Evolutionary conservation across 1,140 invertebrate species (phyloP).

Genomic region (Penaeus chinensis): DNA sequence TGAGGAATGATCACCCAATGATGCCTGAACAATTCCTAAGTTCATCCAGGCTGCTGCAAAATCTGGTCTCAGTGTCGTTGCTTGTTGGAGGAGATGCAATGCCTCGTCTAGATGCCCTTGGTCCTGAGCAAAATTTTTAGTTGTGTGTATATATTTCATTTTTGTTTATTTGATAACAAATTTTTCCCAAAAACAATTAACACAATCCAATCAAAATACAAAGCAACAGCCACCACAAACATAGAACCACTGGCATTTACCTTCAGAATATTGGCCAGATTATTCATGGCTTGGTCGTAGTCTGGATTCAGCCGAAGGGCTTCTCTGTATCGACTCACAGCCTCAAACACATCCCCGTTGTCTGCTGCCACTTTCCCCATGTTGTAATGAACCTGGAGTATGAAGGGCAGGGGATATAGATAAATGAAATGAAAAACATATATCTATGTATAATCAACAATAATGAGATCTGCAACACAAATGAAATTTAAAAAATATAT

Average conservation of each 20-base stretch:
- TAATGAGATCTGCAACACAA: too few relatives aligned
- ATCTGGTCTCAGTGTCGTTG: conserved; percentile 78
- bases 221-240: too few relatives aligned
- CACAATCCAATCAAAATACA: too few relatives aligned
- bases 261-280: conserved; percentile 93
- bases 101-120: conserved; percentile 79
- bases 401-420: conserved; percentile 74
- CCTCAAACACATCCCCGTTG: conserved; percentile 75
- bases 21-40: conserved; percentile 89
- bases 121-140: conserved; percentile 68
- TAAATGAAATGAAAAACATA: conserved; percentile 67
- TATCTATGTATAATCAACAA: too few relatives aligned
- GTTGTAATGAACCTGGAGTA: conserved; percentile 96
- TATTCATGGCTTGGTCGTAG: conserved; percentile 98
- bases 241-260: conserved; percentile 82
- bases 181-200: too few relatives aligned
- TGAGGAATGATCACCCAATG: conserved; percentile 77
- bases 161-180: too few relatives aligned
- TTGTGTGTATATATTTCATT: background rate
- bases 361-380: conserved; percentile 87
- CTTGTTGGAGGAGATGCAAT: conserved; percentile 79
- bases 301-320: conserved; percentile 85
- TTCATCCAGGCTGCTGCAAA: conserved; percentile 99
- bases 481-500: too few relatives aligned
- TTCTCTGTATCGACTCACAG: conserved; percentile 82